Percentiles rank a stretch among this genome's conserved stretches.
Conservation (phyloP, 2,113 vertebrate species). For the Equus przewalskii region DNA sequence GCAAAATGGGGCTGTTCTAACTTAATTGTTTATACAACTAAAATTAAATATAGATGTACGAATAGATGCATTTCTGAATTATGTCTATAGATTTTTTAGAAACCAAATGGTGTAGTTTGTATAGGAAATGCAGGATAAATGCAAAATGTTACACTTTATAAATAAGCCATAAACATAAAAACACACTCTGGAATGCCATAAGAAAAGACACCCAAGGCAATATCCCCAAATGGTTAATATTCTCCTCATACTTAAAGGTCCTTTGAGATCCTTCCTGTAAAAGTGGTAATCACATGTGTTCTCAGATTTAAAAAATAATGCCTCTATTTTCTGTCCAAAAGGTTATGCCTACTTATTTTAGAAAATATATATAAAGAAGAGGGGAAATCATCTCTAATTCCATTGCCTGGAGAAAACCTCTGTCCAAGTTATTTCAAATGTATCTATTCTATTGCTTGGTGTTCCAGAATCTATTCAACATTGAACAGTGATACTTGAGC, state of each 20-base stretch:
- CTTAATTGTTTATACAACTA: neutral
- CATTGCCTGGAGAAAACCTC: neutral
- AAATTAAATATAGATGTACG: neutral
- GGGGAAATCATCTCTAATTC: neutral
- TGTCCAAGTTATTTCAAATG: constrained; percentile 34
- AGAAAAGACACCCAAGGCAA: neutral
- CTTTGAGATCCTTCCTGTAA: constrained; percentile 74
- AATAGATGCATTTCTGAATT: neutral
- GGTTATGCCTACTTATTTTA: neutral
- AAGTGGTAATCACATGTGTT: constrained; percentile 80
- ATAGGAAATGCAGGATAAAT: neutral
- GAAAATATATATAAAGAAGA: constrained; percentile 1
- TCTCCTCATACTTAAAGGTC: constrained; percentile 66
- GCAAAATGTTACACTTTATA: neutral
- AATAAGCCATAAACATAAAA: neutral
- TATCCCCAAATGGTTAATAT: constrained; percentile 4
- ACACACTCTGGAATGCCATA: neutral
- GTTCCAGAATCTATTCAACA: neutral
- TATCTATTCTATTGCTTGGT: neutral
- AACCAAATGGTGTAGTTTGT: neutral
- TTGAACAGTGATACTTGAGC: neutral
- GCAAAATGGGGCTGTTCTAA: neutral
- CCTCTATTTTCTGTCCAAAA: neutral
- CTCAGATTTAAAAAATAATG: constrained; percentile 44
- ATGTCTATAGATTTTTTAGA: neutral